Evolutionary conservation across 2,888 invertebrate species (phyloP).

Genomic region (Malachius bipustulatus): DNA sequence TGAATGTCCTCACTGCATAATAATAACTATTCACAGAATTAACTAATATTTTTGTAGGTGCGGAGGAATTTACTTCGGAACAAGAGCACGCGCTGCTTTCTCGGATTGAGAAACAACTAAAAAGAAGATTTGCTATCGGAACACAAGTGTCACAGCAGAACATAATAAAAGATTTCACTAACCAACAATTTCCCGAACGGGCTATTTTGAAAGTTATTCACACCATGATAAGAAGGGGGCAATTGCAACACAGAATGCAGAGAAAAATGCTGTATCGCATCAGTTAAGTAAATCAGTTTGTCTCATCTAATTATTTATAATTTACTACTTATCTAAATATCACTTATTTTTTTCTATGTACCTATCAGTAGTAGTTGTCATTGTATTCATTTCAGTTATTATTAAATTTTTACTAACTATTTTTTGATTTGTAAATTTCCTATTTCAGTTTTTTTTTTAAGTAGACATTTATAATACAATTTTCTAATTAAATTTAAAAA

Average conservation of each 20-base stretch:
- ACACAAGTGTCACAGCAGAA: constrained; percentile 91
- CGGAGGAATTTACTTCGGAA: constrained; percentile 94
- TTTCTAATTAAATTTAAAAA: too few species aligned
- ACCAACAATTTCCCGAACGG: constrained; percentile 78
- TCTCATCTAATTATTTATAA: too few species aligned
- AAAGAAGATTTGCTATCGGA: constrained; percentile 88
- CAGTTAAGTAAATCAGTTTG: constrained; percentile 43
- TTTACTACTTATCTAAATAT: too few species aligned
- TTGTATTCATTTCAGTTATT: too few species aligned
- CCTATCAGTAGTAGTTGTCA: too few species aligned
- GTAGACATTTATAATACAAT: too few species aligned
- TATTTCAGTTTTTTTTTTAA: too few species aligned
- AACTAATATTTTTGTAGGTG: constrained; percentile 60
- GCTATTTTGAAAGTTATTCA: constrained; percentile 84
- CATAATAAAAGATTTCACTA: constrained; percentile 77
- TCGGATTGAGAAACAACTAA: constrained; percentile 88
- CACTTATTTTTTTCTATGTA: too few species aligned
- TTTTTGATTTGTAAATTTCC: too few species aligned
- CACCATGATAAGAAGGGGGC: constrained; percentile 89
- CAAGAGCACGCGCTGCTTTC: constrained; percentile 85
- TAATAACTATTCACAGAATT: too few species aligned
- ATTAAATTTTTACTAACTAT: too few species aligned
- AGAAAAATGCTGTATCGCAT: constrained; percentile 92
- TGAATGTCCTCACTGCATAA: too few species aligned
- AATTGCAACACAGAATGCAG: constrained; percentile 92